A percentile compares a stretch with the other conserved stretches of the same genome.
phyloP scores from a whole-genome alignment of 2,113 vertebrate genomes.

The Scortum barcoo region DNA sequence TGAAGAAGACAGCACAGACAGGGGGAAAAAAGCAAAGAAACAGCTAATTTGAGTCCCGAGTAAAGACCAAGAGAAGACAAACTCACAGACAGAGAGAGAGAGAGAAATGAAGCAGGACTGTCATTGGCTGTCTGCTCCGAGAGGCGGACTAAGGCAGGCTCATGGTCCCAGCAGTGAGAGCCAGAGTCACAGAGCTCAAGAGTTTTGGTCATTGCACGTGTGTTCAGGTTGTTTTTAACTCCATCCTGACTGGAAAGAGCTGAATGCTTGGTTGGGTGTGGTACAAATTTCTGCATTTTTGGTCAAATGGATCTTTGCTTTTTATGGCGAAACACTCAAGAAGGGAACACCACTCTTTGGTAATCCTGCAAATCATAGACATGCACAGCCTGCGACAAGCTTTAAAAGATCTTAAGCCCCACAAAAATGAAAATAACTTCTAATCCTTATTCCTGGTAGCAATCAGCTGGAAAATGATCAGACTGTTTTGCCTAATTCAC shows the following conservation, averaged over 20 bases:
- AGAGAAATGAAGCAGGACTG: conserved; percentile 72
- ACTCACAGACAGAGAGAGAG: conserved; percentile 86
- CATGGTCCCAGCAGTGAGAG: conserved; percentile 89
- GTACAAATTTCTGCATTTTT: neutral
- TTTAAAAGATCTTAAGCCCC: neutral
- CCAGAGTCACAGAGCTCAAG: conserved; percentile 49
- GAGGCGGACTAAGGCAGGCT: conserved; percentile 88
- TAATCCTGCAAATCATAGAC: neutral
- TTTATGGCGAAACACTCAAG: neutral
- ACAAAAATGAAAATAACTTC: no score
- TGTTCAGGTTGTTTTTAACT: conserved; percentile 16
- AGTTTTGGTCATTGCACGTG: conserved; percentile 54
- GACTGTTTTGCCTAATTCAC: neutral
- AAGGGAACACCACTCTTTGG: conserved; percentile 20
- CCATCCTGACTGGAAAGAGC: no score
- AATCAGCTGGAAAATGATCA: neutral
- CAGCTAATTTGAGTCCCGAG: conserved; percentile 18
- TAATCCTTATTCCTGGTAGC: neutral
- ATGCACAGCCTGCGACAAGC: neutral
- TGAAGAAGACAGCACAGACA: neutral
- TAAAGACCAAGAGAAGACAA: conserved; percentile 12
- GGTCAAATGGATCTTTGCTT: neutral
- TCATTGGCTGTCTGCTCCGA: conserved; percentile 59
- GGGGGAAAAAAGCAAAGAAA: neutral
- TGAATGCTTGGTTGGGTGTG: neutral